These are phyloP conservation scores for Leucophenga varia DNA, from an alignment of 1,140 invertebrate genomes.

Conservation along the genomic window DNA sequence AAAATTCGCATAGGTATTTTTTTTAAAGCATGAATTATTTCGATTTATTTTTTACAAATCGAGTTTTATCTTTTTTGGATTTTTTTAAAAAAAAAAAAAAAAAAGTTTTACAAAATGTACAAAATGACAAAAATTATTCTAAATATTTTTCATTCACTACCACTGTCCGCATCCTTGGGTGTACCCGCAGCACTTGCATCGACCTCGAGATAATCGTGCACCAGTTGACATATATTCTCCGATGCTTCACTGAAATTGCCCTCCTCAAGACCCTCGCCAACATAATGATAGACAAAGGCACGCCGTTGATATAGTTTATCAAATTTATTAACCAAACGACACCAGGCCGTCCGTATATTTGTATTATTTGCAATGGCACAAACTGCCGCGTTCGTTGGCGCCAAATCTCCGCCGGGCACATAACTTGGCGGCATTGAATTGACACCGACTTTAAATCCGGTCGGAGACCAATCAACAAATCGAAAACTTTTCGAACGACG, in stretches of 20 bases:
- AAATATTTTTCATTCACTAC: no score
- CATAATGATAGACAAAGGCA: slow-evolving; percentile 55
- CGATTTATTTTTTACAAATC: no score
- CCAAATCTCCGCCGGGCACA: slow-evolving; percentile 70
- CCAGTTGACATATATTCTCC: slow-evolving; percentile 66
- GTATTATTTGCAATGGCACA: slow-evolving; percentile 57
- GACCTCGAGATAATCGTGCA: slow-evolving; percentile 62
- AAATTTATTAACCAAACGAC: slow-evolving; percentile 45
- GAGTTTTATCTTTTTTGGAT: no score
- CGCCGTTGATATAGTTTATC: slow-evolving; percentile 40
- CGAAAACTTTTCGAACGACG: slow-evolving; percentile 66
- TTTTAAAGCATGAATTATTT: no score
- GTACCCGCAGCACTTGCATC: slow-evolving; percentile 37
- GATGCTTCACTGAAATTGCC: slow-evolving; percentile 64
- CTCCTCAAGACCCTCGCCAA: slow-evolving; percentile 75
- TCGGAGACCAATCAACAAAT: slow-evolving; percentile 76
- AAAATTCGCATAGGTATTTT: no score
- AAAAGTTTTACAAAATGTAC: no score
- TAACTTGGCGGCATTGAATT: slow-evolving; percentile 70
- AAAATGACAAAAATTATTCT: no score
- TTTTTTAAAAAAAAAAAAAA: no score
- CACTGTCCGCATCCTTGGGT: no score
- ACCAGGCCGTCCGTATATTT: slow-evolving; percentile 56
- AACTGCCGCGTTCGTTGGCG: slow-evolving; percentile 60
- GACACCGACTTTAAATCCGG: slow-evolving; percentile 69